Conservation (phyloP, 2,797 vertebrate genomes). For the Pogonophryne albipinna region DNA sequence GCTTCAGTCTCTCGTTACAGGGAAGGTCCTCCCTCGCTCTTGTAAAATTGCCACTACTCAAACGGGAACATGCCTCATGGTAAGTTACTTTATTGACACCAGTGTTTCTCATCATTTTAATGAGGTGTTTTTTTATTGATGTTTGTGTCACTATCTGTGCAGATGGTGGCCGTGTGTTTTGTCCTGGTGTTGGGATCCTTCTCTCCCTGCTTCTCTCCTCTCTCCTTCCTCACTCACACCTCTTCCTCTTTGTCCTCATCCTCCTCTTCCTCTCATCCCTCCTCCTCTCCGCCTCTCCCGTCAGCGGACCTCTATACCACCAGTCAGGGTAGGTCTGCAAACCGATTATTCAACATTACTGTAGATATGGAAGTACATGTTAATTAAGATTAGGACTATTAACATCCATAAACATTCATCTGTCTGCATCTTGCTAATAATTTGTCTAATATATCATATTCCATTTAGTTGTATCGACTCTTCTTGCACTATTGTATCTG, state of each 20-base stretch:
- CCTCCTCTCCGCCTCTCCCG: conserved; percentile 83
- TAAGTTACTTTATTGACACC: conserved; percentile 64
- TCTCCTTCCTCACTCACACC: conserved; percentile 89
- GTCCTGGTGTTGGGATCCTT: conserved; percentile 96
- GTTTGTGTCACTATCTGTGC: conserved; percentile 49
- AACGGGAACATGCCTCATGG: conserved; percentile 97
- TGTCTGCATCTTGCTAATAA: no score
- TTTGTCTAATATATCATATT: no score
- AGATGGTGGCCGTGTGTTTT: conserved; percentile 97
- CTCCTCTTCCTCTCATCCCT: conserved; percentile 82
- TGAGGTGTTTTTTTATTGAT: background rate
- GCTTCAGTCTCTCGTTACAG: conserved; percentile 94
- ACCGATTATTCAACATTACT: background rate
- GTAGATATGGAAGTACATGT: background rate
- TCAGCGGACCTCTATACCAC: conserved; percentile 92
- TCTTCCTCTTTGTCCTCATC: conserved; percentile 84
- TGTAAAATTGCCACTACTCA: conserved; percentile 98
- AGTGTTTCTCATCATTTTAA: background rate
- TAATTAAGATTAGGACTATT: no score
- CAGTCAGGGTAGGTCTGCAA: conserved; percentile 91
- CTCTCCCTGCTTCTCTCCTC: conserved; percentile 91
- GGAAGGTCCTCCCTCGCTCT: conserved; percentile 92
- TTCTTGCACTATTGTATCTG: no score
- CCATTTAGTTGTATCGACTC: no score
- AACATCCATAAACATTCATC: no score